Evolutionary conservation across 1,140 invertebrate genomes (phyloP).

Genomic region (Heliconius hermathena): DNA sequence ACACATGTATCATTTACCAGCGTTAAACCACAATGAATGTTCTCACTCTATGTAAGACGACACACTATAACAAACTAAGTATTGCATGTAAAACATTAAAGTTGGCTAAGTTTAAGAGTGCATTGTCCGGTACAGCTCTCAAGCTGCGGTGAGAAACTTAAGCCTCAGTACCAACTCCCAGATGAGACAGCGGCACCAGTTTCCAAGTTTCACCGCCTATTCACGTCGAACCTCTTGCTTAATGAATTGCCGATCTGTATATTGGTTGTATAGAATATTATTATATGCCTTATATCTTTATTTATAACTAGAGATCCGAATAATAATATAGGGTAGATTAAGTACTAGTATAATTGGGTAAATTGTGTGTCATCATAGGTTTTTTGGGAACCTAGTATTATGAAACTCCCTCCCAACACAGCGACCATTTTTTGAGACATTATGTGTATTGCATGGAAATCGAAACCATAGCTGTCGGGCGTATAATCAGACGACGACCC

Average conservation of each 20-base stretch:
- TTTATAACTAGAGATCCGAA: not conserved
- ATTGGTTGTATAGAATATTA: not conserved
- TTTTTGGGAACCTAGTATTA: too few species aligned
- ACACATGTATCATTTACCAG: too few species aligned
- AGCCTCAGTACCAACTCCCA: not conserved
- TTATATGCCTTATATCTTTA: not conserved
- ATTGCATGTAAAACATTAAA: conserved; percentile 4
- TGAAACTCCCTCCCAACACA: too few species aligned
- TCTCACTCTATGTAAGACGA: too few species aligned
- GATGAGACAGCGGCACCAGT: conserved; percentile 7
- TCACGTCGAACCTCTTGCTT: not conserved
- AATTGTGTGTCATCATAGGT: too few species aligned
- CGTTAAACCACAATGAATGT: too few species aligned
- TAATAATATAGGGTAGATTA: too few species aligned
- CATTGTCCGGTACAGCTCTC: not conserved
- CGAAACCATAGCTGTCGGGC: too few species aligned
- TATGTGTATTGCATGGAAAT: too few species aligned
- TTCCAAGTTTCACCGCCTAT: conserved; percentile 10
- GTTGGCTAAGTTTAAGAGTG: conserved; percentile 9
- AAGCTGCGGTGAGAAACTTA: conserved; percentile 9
- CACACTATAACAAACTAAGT: not conserved
- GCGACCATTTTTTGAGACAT: too few species aligned
- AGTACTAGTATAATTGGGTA: too few species aligned
- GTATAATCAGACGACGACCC: too few species aligned
- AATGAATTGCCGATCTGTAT: conserved; percentile 3